Percentiles rank a stretch among this genome's conserved stretches.
Conservation (phyloP, 2,888 invertebrate species). For the Epinotia brunnichana region DNA sequence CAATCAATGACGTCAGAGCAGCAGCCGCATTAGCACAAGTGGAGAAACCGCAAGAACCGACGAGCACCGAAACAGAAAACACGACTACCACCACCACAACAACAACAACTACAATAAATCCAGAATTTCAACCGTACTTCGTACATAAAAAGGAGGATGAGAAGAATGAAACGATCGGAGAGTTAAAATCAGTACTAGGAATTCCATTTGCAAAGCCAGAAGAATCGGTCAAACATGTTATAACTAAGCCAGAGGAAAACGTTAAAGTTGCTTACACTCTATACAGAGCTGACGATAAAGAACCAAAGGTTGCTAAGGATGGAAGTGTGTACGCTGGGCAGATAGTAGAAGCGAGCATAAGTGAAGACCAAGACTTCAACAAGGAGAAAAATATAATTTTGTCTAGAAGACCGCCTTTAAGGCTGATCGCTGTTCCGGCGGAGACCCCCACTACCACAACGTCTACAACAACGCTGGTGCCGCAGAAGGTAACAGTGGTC, state of each 20-base stretch:
- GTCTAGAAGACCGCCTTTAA: constrained; percentile 67
- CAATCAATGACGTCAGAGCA: constrained; percentile 85
- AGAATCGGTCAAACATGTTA: constrained; percentile 69
- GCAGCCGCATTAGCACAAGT: constrained; percentile 85
- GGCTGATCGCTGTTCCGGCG: constrained; percentile 64
- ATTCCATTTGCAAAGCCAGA: constrained; percentile 69
- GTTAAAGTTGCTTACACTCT: constrained; percentile 74
- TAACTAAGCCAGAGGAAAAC: constrained; percentile 64
- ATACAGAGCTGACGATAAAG: constrained; percentile 66
- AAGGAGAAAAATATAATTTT: constrained; percentile 66
- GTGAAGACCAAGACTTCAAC: constrained; percentile 74
- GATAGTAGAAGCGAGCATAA: constrained; percentile 74
- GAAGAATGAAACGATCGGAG: constrained; percentile 60
- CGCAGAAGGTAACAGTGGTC: constrained; percentile 63
- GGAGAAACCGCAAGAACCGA: constrained; percentile 81
- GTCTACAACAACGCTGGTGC: constrained; percentile 48
- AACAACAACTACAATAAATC: constrained; percentile 54
- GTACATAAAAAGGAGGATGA: constrained; percentile 60
- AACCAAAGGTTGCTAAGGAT: constrained; percentile 64
- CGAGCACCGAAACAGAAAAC: constrained; percentile 51
- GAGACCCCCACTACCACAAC: constrained; percentile 52
- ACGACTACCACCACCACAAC: constrained; percentile 49
- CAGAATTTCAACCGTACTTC: constrained; percentile 60
- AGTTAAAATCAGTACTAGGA: constrained; percentile 66
- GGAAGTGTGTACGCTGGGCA: constrained; percentile 74